phyloP scores from a whole-genome alignment of 2,888 invertebrate genomes.

The Melieria crassipennis region DNA sequence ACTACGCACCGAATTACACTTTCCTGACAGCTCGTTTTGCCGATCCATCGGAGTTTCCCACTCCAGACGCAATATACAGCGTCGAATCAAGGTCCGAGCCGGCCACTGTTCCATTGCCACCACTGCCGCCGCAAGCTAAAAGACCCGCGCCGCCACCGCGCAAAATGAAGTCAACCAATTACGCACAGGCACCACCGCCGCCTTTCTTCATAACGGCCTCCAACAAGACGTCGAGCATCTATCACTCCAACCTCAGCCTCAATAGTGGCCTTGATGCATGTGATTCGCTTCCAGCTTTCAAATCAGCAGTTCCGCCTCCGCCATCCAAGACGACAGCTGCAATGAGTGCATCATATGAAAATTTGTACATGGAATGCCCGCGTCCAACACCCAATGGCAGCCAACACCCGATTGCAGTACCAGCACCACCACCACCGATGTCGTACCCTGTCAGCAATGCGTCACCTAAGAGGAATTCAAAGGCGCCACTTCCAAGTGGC shows the following conservation, averaged over 20 bases:
- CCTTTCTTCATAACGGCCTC: constrained; percentile 20
- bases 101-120: constrained; percentile 1
- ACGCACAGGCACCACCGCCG: constrained; percentile 23
- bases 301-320: constrained; percentile 30
- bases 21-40: constrained; percentile 30
- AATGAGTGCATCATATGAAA: neutral
- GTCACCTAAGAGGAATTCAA: neutral
- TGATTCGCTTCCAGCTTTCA: neutral
- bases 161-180: constrained; percentile 2
- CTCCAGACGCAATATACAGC: constrained; percentile 29
- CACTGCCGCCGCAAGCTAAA: constrained; percentile 19
- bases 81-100: neutral
- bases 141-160: constrained; percentile 35
- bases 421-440: constrained; percentile 41
- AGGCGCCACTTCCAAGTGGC: neutral
- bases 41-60: constrained; percentile 37
- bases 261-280: constrained; percentile 2
- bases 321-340: constrained; percentile 27
- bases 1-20: constrained; percentile 22
- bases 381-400: too few relatives aligned
- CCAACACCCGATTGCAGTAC: neutral
- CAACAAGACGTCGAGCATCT: constrained; percentile 7
- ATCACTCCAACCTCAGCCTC: constrained; percentile 19
- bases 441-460: neutral
- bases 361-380: too few relatives aligned